A percentile compares a stretch with the other conserved stretches of the same genome.
Conservation (phyloP, 2,888 invertebrate species). For the Phyto melanocephala region DNA sequence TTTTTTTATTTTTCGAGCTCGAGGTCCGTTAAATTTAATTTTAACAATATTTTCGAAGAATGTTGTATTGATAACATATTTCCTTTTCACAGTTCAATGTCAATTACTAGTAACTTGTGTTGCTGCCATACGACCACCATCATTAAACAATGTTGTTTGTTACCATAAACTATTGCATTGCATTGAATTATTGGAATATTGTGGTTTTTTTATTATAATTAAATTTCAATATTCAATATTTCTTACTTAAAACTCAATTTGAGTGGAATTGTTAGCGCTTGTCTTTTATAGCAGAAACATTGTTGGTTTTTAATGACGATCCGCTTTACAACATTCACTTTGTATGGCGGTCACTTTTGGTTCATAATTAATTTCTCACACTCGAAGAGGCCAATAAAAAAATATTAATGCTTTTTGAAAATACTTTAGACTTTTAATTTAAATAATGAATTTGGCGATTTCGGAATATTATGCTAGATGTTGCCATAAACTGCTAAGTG, state of each 20-base stretch:
- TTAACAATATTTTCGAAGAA: too few relatives aligned
- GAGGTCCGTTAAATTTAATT: too few relatives aligned
- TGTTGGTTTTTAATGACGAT: not conserved
- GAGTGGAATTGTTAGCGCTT: not conserved
- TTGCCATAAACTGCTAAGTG: too few relatives aligned
- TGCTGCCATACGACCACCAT: conserved; percentile 18
- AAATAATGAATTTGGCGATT: too few relatives aligned
- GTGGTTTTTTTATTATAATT: conserved; percentile 47
- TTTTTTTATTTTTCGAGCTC: too few relatives aligned
- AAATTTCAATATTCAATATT: conserved; percentile 32
- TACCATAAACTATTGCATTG: conserved; percentile 11
- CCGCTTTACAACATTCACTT: not conserved
- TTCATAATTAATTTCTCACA: not conserved
- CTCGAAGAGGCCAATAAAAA: not conserved
- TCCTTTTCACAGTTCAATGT: conserved; percentile 11
- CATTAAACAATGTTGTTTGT: conserved; percentile 6
- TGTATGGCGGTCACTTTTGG: not conserved
- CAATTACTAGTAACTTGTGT: conserved; percentile 13
- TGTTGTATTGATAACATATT: too few relatives aligned
- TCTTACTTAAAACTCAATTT: not conserved
- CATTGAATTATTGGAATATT: conserved; percentile 23
- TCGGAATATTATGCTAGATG: too few relatives aligned
- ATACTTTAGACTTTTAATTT: too few relatives aligned
- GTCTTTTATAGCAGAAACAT: not conserved
- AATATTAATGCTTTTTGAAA: too few relatives aligned